A percentile compares a stretch with the other conserved stretches of the same genome.
Conservation (phyloP, 2,113 vertebrate genomes). For the human (Homo sapiens) region GRCh38 chr11:132410001-132410500, state of each 20-base stretch:
- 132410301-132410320: neutral
- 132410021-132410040: neutral
- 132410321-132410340: slow-evolving; percentile 38
- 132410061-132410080: neutral
- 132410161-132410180: neutral
- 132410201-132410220: neutral
- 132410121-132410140: neutral
- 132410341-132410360: neutral
- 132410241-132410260: neutral
- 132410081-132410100: neutral
- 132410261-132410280: neutral
- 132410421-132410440: slow-evolving; percentile 51
- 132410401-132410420: slow-evolving; percentile 41
- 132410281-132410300: neutral
- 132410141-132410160: neutral
- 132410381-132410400: neutral
- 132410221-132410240: neutral
- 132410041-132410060: neutral
- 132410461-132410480: slow-evolving; percentile 47
- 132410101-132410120: neutral
- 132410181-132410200: neutral
- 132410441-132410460: slow-evolving; percentile 1
- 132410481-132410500: slow-evolving; percentile 24
- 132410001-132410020: neutral
- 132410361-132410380: neutral